These are phyloP conservation scores for Petrolisthes cinctipes DNA, from an alignment of 2,888 invertebrate species.

Conservation along the genomic window DNA sequence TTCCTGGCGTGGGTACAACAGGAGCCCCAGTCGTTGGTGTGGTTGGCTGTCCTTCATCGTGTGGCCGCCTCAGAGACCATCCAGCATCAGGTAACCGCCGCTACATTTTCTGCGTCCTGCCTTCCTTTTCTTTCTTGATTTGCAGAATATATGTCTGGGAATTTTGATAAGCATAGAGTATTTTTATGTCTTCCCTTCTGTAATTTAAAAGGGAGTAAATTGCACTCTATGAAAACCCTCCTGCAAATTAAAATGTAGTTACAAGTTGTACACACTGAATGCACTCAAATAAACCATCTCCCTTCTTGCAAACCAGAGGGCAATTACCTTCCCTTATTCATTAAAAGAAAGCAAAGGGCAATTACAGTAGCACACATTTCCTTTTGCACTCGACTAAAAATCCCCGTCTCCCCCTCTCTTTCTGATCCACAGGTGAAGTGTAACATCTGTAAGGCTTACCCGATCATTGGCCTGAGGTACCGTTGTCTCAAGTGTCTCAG, in stretches of 20 bases:
- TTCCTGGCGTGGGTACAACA: slow-evolving; percentile 97
- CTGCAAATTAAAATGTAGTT: neutral
- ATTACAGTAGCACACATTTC: too few species aligned
- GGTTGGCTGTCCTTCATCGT: slow-evolving; percentile 97
- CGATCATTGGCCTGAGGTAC: slow-evolving; percentile 96
- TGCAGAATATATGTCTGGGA: neutral
- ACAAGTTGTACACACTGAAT: too few species aligned
- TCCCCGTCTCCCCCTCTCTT: too few species aligned
- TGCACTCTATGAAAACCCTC: slow-evolving; percentile 8
- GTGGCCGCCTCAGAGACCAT: slow-evolving; percentile 94
- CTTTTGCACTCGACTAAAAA: too few species aligned
- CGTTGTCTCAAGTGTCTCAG: slow-evolving; percentile 99
- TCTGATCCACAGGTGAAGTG: slow-evolving; percentile 81
- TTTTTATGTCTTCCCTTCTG: too few species aligned
- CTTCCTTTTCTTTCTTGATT: neutral
- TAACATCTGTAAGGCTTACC: slow-evolving; percentile 98
- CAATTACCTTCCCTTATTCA: too few species aligned
- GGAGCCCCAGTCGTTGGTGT: slow-evolving; percentile 98
- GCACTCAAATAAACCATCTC: too few species aligned
- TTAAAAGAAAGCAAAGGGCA: too few species aligned
- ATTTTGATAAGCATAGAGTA: too few species aligned
- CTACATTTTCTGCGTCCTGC: neutral
- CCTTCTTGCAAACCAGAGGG: too few species aligned
- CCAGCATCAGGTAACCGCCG: slow-evolving; percentile 79
- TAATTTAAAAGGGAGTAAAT: neutral